phyloP scores from a whole-genome alignment of 2,113 vertebrate genomes.

The Fulica atra region DNA sequence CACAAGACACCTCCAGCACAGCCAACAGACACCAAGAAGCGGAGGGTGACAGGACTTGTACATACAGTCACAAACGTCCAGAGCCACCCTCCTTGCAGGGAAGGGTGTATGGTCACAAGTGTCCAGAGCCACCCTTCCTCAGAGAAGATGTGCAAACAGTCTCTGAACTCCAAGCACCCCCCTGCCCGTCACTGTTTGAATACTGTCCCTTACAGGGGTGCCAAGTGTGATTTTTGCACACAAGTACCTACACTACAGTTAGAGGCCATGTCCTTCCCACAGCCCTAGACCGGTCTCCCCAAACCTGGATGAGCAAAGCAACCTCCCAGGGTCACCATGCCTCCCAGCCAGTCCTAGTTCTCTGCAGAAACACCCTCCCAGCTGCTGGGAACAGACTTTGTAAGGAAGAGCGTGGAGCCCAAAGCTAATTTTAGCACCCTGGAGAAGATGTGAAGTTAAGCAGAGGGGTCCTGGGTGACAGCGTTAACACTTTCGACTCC shows the following conservation, averaged over 20 bases:
- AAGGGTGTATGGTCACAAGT: too few species aligned
- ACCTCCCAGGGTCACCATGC: background rate
- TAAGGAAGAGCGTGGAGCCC: background rate
- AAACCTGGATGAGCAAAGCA: background rate
- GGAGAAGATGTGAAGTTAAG: background rate
- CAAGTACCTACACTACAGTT: background rate
- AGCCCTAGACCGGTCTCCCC: background rate
- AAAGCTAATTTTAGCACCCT: slow-evolving; percentile 37
- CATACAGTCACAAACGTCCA: too few species aligned
- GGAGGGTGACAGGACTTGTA: background rate
- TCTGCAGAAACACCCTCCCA: background rate
- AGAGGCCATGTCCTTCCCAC: background rate
- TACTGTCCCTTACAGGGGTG: background rate
- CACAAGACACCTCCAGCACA: background rate
- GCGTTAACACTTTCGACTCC: background rate
- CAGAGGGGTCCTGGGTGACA: background rate
- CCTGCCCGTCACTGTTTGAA: background rate
- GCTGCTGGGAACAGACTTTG: slow-evolving; percentile 2
- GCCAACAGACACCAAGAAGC: accelerated
- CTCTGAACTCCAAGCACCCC: background rate
- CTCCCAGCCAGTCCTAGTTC: background rate
- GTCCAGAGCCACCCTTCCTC: background rate
- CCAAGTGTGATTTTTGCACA: background rate
- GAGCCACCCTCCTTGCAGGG: too few species aligned
- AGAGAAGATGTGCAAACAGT: background rate